phyloP scores from a whole-genome alignment of 2,113 vertebrate species.

The Myxocyprinus asiaticus region DNA sequence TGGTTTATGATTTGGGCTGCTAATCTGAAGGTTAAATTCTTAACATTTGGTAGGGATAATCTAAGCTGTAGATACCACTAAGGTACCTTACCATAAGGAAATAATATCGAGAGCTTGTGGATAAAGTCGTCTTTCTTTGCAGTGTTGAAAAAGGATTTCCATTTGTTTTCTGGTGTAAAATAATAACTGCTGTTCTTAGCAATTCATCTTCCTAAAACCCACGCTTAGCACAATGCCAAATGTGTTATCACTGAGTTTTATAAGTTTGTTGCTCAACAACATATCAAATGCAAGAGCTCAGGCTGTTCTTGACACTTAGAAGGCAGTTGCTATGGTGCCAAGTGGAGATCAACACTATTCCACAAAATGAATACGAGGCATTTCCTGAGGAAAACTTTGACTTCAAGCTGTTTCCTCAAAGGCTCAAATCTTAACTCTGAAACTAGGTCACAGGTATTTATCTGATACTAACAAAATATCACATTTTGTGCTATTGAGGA shows the following conservation, averaged over 20 bases:
- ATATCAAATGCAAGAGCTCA: constrained; percentile 37
- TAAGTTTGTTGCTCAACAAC: constrained; percentile 60
- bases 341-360: constrained; percentile 63
- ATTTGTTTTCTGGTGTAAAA: background rate
- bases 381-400: constrained; percentile 38
- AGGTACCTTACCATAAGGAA: too few relatives aligned
- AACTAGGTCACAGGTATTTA: constrained; percentile 15
- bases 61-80: too few relatives aligned
- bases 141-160: background rate
- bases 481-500: background rate
- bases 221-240: constrained; percentile 28
- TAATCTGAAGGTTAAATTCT: too few relatives aligned
- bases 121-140: background rate
- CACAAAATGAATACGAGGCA: constrained; percentile 54
- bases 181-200: constrained; percentile 36
- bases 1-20: background rate
- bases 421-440: background rate
- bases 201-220: constrained; percentile 39
- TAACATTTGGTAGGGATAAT: too few relatives aligned
- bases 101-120: too few relatives aligned
- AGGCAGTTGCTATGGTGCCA: constrained; percentile 66
- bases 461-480: background rate
- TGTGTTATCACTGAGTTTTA: constrained; percentile 60
- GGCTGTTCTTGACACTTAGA: constrained; percentile 61
- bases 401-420: constrained; percentile 35